These are phyloP conservation scores for Papilio xuthus DNA, from an alignment of 1,140 invertebrate species.

Conservation along the genomic window DNA sequence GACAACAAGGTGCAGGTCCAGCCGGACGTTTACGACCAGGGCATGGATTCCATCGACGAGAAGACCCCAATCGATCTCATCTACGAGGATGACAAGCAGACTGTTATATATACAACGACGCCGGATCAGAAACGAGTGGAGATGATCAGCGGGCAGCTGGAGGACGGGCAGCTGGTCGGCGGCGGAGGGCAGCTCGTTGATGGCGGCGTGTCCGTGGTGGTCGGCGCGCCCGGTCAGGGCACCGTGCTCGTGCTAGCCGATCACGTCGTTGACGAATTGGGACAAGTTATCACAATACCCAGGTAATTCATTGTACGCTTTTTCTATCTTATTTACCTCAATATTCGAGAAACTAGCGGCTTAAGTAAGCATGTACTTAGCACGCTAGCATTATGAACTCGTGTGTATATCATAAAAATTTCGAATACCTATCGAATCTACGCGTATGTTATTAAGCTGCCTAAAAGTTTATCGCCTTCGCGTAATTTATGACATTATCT, in stretches of 20 bases:
- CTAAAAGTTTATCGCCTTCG: constrained; percentile 29
- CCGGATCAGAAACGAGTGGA: constrained; percentile 80
- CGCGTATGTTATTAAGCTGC: constrained; percentile 19
- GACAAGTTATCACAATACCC: constrained; percentile 80
- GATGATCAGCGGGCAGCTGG: constrained; percentile 79
- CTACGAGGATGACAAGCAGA: constrained; percentile 91
- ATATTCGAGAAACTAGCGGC: not conserved
- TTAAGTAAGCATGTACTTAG: not conserved
- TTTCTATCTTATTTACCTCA: not conserved
- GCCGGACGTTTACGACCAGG: constrained; percentile 82
- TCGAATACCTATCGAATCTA: constrained; percentile 22
- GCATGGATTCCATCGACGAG: constrained; percentile 85
- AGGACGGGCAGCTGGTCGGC: constrained; percentile 71
- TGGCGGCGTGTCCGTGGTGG: constrained; percentile 77
- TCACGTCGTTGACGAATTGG: constrained; percentile 75
- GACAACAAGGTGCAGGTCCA: constrained; percentile 79
- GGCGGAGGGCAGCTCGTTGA: constrained; percentile 72
- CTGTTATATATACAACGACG: constrained; percentile 89
- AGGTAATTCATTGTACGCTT: constrained; percentile 58
- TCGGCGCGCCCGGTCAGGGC: constrained; percentile 73
- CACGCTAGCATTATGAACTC: not conserved
- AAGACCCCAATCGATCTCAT: constrained; percentile 89
- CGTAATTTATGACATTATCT: constrained; percentile 35
- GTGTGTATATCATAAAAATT: constrained; percentile 14
- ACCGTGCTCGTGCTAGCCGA: constrained; percentile 80